Evolutionary conservation across 1,140 invertebrate genomes (phyloP).

Genomic region (Drosophila novamexicana): DNA sequence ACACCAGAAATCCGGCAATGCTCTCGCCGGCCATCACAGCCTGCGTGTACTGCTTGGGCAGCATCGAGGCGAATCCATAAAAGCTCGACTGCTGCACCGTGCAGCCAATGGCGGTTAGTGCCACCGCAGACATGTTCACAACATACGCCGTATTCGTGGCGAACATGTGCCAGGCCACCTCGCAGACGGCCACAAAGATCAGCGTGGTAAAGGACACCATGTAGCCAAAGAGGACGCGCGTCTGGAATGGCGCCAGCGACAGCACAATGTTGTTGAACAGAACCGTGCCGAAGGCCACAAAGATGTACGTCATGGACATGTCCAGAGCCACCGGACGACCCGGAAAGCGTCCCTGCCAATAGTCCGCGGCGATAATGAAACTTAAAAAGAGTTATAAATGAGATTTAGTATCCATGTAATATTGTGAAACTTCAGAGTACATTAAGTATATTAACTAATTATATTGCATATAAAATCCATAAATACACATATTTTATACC

Average conservation of each 20-base stretch:
- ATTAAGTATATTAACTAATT: not conserved
- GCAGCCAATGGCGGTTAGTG: conserved; percentile 93
- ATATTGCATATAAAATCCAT: too few relatives aligned
- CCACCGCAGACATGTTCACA: conserved; percentile 93
- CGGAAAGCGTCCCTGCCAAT: conserved; percentile 93
- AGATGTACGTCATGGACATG: conserved; percentile 95
- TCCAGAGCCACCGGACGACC: conserved; percentile 94
- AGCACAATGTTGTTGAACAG: conserved; percentile 94
- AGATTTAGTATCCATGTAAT: too few relatives aligned
- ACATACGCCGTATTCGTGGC: conserved; percentile 88
- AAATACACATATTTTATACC: too few relatives aligned
- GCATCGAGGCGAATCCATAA: conserved; percentile 96
- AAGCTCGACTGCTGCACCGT: conserved; percentile 96
- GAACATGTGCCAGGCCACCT: conserved; percentile 93
- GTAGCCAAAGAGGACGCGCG: conserved; percentile 94
- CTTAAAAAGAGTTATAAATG: conserved; percentile 70
- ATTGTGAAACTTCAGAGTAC: not conserved
- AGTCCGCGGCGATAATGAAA: conserved; percentile 95
- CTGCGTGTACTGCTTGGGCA: conserved; percentile 94
- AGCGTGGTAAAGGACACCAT: conserved; percentile 92
- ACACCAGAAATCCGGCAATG: conserved; percentile 94
- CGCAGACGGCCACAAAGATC: conserved; percentile 92
- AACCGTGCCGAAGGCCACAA: conserved; percentile 93
- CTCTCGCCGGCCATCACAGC: conserved; percentile 98
- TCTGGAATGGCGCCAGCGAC: conserved; percentile 92